Evolutionary conservation across 2,113 vertebrate genomes (phyloP).

Genomic region (Toxotes jaculatrix): DNA sequence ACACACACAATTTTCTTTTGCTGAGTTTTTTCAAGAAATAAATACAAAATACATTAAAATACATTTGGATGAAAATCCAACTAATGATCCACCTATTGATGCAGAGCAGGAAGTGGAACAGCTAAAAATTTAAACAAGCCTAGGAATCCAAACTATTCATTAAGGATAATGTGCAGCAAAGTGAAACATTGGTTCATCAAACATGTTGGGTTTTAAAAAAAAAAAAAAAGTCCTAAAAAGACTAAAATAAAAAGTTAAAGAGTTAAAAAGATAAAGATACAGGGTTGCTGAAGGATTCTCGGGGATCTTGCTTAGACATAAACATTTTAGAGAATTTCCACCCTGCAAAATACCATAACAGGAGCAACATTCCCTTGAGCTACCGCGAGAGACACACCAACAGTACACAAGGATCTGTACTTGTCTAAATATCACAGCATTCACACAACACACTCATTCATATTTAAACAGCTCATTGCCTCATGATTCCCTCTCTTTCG

Average conservation of each 20-base stretch:
- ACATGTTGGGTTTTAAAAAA: neutral
- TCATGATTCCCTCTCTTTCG: constrained; percentile 18
- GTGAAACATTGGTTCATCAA: neutral
- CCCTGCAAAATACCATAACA: constrained; percentile 14
- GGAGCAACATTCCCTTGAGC: constrained; percentile 39
- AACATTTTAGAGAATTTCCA: constrained; percentile 43
- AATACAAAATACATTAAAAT: too few relatives aligned
- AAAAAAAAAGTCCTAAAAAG: neutral
- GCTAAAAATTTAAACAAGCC: neutral
- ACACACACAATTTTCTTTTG: too few relatives aligned
- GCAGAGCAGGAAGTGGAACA: neutral
- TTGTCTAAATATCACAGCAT: constrained; percentile 63
- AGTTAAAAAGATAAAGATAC: constrained; percentile 2
- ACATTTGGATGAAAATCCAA: too few relatives aligned
- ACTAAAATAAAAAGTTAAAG: neutral
- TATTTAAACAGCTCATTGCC: constrained; percentile 64
- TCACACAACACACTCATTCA: constrained; percentile 71
- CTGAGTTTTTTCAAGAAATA: too few relatives aligned
- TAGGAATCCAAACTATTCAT: neutral
- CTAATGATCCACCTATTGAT: too few relatives aligned
- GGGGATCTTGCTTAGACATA: constrained; percentile 11
- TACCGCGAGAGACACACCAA: constrained; percentile 14
- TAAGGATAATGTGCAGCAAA: neutral
- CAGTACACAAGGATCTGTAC: constrained; percentile 47
- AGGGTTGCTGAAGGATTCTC: constrained; percentile 19